Evolutionary conservation across 2,113 vertebrate species (phyloP).

Genomic region (Apistogramma diplotaenia): DNA sequence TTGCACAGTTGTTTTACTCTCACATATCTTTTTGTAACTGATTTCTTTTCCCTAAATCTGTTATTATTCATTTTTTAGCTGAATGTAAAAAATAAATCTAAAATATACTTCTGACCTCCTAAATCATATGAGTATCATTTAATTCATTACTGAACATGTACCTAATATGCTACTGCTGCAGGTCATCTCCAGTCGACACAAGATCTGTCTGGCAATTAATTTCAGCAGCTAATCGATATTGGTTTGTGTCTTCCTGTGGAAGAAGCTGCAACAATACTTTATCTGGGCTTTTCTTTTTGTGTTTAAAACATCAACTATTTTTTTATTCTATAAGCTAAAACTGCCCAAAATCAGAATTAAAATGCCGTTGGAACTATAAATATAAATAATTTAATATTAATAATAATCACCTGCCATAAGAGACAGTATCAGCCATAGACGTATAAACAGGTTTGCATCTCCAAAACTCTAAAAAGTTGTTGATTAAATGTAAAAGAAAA

Average conservation of each 20-base stretch:
- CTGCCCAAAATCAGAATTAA: neutral
- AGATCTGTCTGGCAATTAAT: slow-evolving; percentile 43
- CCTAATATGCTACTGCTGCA: slow-evolving; percentile 20
- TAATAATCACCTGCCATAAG: neutral
- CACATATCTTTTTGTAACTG: neutral
- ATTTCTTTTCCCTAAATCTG: neutral
- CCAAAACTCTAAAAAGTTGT: neutral
- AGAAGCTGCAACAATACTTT: neutral
- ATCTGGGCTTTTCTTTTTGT: neutral
- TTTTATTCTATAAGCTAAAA: neutral
- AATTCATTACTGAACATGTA: slow-evolving; percentile 17
- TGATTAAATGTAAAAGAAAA: neutral
- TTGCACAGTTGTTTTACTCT: slow-evolving; percentile 13
- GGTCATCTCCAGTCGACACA: slow-evolving; percentile 39
- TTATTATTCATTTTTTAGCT: neutral
- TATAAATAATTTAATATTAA: neutral
- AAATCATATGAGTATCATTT: neutral
- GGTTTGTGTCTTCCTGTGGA: slow-evolving; percentile 6
- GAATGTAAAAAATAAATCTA: neutral
- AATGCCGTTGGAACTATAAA: neutral
- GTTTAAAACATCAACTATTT: neutral
- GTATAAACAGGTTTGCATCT: neutral
- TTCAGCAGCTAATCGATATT: slow-evolving; percentile 52
- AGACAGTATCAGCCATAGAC: neutral
- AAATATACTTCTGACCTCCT: neutral